Percentiles rank a stretch among this genome's conserved stretches.
phyloP scores from a whole-genome alignment of 2,888 invertebrate species.

The Calameuta filiformis region DNA sequence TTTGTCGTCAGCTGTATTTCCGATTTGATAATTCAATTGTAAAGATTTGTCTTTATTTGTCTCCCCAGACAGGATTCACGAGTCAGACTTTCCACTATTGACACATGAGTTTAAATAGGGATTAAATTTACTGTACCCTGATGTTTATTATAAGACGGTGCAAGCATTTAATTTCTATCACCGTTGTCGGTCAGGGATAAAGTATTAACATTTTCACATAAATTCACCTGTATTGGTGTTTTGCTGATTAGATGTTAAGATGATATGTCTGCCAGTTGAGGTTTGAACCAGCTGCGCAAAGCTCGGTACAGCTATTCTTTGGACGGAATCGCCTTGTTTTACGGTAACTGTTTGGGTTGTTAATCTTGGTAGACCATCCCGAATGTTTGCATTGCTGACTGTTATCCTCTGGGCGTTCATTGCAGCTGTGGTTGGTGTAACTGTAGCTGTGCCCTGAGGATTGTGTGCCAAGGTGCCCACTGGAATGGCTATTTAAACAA shows the following conservation, averaged over 20 bases:
- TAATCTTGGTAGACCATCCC: slow-evolving; percentile 56
- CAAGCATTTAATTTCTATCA: slow-evolving; percentile 21
- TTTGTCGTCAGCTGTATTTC: neutral
- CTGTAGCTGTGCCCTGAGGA: slow-evolving; percentile 48
- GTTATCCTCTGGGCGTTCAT: slow-evolving; percentile 64
- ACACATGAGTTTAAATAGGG: slow-evolving; percentile 39
- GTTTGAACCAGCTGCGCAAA: slow-evolving; percentile 79
- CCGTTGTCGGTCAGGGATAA: slow-evolving; percentile 35
- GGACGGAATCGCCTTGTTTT: slow-evolving; percentile 62
- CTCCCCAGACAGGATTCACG: slow-evolving; percentile 40
- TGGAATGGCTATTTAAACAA: slow-evolving; percentile 65
- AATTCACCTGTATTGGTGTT: slow-evolving; percentile 57
- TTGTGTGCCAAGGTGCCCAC: slow-evolving; percentile 63
- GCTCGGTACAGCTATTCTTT: slow-evolving; percentile 60
- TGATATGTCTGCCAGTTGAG: slow-evolving; percentile 76
- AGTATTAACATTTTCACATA: neutral
- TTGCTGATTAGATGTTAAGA: slow-evolving; percentile 70
- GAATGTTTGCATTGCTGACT: slow-evolving; percentile 53
- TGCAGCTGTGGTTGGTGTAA: slow-evolving; percentile 46
- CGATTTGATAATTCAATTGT: neutral
- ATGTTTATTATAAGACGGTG: slow-evolving; percentile 25
- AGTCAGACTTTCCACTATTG: slow-evolving; percentile 14
- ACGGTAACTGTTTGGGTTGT: slow-evolving; percentile 60
- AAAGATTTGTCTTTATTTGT: slow-evolving; percentile 16
- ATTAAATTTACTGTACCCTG: slow-evolving; percentile 26